Base-by-base conservation (phyloP, 2,113 vertebrate species). In the Ageneiosus marmoratus region DNA sequence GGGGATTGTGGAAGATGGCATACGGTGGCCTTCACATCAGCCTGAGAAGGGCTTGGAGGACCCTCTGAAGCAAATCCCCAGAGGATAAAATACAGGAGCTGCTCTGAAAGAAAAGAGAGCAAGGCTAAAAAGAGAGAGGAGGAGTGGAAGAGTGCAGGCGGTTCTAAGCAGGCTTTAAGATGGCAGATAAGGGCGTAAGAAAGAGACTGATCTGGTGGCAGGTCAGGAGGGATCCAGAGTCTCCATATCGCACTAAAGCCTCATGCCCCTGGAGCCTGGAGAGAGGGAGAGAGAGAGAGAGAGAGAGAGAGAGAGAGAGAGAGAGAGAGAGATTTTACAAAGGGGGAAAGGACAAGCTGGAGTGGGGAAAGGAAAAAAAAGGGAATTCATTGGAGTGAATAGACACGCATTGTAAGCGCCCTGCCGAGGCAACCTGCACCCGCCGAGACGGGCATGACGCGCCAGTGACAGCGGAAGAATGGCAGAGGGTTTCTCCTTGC, bases 381-480 rank as follows among this genome's bases (percentile, higher is more conserved):
- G 37, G 74, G 63, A 83, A 34, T 83, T 84, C 1, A 86, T 82
- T 70, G 79, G 85, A 88, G 86, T 85, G 88, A 90, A 91, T 84
- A 89, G 89, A 86, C 84, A 29, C 92, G 94, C 92, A 94, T 96
- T 95, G 94, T 96, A 97, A 96, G 96, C 96, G 95, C 96, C 95
- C 94, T 69, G 94, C 96, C 94, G 95, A 95, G 94, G 95, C 96
- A 96, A 97, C 96, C 94, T 93, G 93, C 92, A 93, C 94, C 94
- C 92, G 92, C 93, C 83, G 86, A 79, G 83, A 84, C 72, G 93
- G 88, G 88, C 89, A 85, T 86, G 89, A 87, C 77, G 84, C 88
- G 88, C 77, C 81, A 89, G 84, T 90, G 92, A 91, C 89, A 87
- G 90, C 55, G 72, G 80, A 85, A 82, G 78, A 88, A 95, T 93